Evolutionary conservation across 2,113 vertebrate species (phyloP).

Genomic region (Nannospalax galili): DNA sequence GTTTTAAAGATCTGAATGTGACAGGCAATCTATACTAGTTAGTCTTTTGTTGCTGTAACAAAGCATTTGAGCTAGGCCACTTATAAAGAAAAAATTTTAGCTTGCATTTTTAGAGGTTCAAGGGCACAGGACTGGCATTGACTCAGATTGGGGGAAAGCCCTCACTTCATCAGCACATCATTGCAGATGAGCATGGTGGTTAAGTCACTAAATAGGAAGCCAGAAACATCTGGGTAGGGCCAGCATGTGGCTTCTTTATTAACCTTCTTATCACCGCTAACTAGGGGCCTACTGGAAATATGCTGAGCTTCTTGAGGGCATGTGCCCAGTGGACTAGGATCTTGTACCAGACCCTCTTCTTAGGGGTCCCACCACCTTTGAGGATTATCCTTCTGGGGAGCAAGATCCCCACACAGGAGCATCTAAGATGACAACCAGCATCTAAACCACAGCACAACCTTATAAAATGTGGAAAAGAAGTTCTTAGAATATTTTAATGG

Average conservation of each 20-base stretch:
- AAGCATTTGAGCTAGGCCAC: not conserved
- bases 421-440: not conserved
- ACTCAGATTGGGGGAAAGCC: no score
- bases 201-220: not conserved
- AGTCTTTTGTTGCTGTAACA: not conserved
- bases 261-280: not conserved
- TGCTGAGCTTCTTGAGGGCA: not conserved
- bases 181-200: fast-evolving
- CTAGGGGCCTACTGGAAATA: not conserved
- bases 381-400: not conserved
- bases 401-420: no score
- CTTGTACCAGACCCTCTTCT: fast-evolving
- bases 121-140: not conserved
- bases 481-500: not conserved
- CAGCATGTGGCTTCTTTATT: not conserved
- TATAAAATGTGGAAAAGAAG: not conserved
- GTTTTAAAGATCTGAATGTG: not conserved
- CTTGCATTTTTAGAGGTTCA: not conserved
- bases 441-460: not conserved
- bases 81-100: not conserved
- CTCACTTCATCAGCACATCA: no score
- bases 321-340: no score
- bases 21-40: not conserved
- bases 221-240: not conserved
- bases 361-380: not conserved